phyloP scores from a whole-genome alignment of 2,797 vertebrate species.

The Tenualosa thibaudeaui region DNA sequence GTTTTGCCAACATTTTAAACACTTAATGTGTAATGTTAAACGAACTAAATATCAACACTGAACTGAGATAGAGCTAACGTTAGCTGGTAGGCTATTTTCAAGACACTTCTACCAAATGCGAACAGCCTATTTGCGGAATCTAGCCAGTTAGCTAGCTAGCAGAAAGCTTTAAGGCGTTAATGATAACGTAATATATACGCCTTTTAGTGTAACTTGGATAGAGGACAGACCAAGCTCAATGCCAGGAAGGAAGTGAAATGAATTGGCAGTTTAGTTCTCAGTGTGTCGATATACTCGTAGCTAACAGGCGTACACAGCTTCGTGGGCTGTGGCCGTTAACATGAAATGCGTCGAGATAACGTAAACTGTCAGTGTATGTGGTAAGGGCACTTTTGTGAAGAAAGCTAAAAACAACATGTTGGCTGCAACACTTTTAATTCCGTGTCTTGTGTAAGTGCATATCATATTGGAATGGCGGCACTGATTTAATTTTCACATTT shows the following conservation, averaged over 20 bases:
- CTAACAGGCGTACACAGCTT: neutral
- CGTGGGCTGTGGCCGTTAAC: neutral
- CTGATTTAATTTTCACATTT: neutral
- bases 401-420: neutral
- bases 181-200: neutral
- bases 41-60: neutral
- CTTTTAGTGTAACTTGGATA: neutral
- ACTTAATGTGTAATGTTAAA: neutral
- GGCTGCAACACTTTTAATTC: neutral
- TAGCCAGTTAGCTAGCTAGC: conserved; percentile 2
- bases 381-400: neutral
- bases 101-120: neutral
- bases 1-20: neutral
- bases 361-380: neutral
- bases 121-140: neutral
- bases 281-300: neutral
- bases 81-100: neutral
- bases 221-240: neutral
- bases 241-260: too few relatives aligned
- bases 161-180: neutral
- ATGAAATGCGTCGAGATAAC: neutral
- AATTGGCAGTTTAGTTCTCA: neutral
- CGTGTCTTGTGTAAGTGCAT: neutral
- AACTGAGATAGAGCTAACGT: neutral
- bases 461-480: neutral